Evolutionary conservation across 2,797 vertebrate species (phyloP), one percentile per base, ranked within the genome.

Genomic region (Vultur gryphus): DNA sequence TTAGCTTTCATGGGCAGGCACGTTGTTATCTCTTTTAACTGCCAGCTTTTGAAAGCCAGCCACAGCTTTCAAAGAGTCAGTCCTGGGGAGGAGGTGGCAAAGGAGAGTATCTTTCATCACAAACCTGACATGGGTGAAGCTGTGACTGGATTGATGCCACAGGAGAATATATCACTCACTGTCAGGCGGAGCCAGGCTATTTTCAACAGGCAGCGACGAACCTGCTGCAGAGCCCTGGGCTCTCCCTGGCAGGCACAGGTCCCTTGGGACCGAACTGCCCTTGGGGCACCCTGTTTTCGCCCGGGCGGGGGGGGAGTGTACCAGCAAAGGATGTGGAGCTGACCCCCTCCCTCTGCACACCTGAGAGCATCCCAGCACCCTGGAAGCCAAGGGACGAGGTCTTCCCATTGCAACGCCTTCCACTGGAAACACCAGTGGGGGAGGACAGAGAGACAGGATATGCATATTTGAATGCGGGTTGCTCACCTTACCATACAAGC

Each of bases 291-390:
- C 59, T 26, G 29, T 0, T 72, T 89, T 79, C 6, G 1, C 19
- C 15, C 14, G n/a, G n/a, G n/a, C 0, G 11, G 6, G 3, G 6
- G 2, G 5, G 7, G 6, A 51, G 13, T 0, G 6, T 21, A 37
- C 78, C 33, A 81, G 46, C 73, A 70, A 83, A 77, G 15, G 43
- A 11, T 23, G 10, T 15, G n/a, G 54, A 43, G n/a, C 66, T 64
- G 35, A 72, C 4, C 11, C 59, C 26, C 25, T 72, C 33, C 20
- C 8, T 55, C 52, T 71, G 41, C 62, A 65, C n/a, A 35, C 24
- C 48, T 11, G 39, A 72, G 69, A 28, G 33, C 37, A 44, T 41
- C 26, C 44, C n/a, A 89, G 61, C n/a, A 59, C 13, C 6, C 33
- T 4, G 43, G 15, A 10, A 57, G 37, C 26, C 37, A 55, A 55